Conservation (phyloP, 2,113 vertebrate species). For the Alethe diademata region DNA sequence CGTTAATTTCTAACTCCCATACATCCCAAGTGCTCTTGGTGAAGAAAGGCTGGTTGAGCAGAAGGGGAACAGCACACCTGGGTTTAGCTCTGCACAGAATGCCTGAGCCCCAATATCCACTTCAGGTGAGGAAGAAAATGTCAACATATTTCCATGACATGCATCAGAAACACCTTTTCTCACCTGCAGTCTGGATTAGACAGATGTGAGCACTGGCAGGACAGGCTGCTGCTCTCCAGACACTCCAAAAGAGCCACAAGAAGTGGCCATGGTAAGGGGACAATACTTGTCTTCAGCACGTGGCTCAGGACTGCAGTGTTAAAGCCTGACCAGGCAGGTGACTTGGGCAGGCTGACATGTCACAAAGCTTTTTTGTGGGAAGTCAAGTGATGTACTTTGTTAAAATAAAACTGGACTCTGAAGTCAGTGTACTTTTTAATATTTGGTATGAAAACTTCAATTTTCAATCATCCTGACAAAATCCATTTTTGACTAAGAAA, state of each 20-base stretch:
- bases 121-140: neutral
- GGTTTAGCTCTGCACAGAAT: neutral
- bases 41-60: neutral
- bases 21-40: neutral
- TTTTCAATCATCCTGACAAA: neutral
- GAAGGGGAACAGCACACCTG: neutral
- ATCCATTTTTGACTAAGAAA: neutral
- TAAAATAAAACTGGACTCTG: neutral
- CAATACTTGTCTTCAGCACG: rapidly evolving
- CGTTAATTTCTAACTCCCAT: neutral
- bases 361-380: neutral
- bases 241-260: neutral
- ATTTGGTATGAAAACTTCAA: neutral
- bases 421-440: neutral
- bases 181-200: neutral
- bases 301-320: neutral
- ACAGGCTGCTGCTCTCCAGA: neutral
- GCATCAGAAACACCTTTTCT: neutral
- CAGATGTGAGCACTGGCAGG: neutral
- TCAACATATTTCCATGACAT: neutral
- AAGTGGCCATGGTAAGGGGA: neutral
- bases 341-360: neutral
- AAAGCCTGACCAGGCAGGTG: neutral
- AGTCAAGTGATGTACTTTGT: neutral
- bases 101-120: neutral